A percentile compares a stretch with the other conserved stretches of the same genome.
These are phyloP conservation scores for Patella vulgata DNA, from an alignment of 1,140 invertebrate genomes.

Conservation along the genomic window DNA sequence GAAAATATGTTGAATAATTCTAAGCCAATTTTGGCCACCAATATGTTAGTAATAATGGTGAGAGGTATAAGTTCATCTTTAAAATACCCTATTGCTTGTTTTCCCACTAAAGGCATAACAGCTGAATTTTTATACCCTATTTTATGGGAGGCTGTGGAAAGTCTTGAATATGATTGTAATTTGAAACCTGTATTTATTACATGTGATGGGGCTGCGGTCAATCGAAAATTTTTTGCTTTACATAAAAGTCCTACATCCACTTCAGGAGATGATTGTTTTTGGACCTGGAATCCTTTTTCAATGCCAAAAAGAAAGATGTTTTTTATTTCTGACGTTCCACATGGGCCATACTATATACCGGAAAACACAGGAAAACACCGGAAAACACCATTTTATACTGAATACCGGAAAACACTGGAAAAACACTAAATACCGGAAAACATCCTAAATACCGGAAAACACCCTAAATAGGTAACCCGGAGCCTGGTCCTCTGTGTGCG, in stretches of 20 bases:
- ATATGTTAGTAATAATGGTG: slow-evolving; percentile 21
- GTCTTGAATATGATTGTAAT: background rate
- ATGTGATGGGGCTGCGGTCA: slow-evolving; percentile 21
- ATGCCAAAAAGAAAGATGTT: background rate
- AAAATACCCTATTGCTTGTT: slow-evolving; percentile 3
- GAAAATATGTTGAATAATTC: background rate
- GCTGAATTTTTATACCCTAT: slow-evolving; percentile 13
- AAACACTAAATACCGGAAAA: too few relatives aligned
- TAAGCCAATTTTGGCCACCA: background rate
- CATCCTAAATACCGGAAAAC: too few relatives aligned
- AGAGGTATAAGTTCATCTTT: slow-evolving; percentile 4
- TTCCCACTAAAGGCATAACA: slow-evolving; percentile 6
- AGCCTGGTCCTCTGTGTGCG: too few relatives aligned
- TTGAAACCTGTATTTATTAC: slow-evolving; percentile 19
- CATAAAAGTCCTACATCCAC: background rate
- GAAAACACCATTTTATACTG: too few relatives aligned
- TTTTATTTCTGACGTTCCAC: too few relatives aligned
- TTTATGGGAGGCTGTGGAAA: slow-evolving; percentile 15
- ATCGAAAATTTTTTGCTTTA: slow-evolving; percentile 16
- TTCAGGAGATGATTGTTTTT: too few relatives aligned
- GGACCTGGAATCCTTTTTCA: too few relatives aligned
- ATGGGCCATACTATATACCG: too few relatives aligned
- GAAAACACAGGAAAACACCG: too few relatives aligned
- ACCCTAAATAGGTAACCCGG: too few relatives aligned
- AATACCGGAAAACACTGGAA: too few relatives aligned